Percentiles rank a stretch among this genome's conserved stretches.
Evolutionary conservation across 2,797 vertebrate genomes (phyloP).

Genomic region (Sebastes umbrosus): DNA sequence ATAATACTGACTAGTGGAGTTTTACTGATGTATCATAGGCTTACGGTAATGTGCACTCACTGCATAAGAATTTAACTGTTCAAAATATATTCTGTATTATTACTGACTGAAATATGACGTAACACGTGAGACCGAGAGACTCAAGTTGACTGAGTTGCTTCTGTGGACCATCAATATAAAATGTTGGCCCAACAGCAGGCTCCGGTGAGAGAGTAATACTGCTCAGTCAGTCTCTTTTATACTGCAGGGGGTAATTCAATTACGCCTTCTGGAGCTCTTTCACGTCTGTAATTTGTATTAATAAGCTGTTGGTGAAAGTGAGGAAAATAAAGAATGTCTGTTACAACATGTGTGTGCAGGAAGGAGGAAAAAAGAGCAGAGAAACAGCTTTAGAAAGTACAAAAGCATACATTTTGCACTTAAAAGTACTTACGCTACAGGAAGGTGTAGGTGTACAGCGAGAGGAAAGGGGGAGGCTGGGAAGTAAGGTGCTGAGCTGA

Average conservation of each 20-base stretch:
- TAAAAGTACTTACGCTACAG: slow-evolving; percentile 32
- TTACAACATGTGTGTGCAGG: slow-evolving; percentile 27
- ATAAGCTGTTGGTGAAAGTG: slow-evolving; percentile 55
- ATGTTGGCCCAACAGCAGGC: slow-evolving; percentile 17
- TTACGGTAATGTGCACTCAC: not conserved
- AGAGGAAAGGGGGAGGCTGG: slow-evolving; percentile 30
- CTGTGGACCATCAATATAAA: slow-evolving; percentile 21
- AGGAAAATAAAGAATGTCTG: slow-evolving; percentile 52
- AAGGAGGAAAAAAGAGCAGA: not conserved
- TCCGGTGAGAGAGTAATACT: slow-evolving; percentile 23
- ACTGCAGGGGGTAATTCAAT: slow-evolving; percentile 44
- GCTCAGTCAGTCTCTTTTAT: slow-evolving; percentile 28
- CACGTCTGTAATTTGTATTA: slow-evolving; percentile 50
- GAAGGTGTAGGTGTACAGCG: slow-evolving; percentile 57
- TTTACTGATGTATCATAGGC: not conserved
- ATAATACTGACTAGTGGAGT: not conserved
- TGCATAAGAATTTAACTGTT: not conserved
- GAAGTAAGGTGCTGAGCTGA: slow-evolving; percentile 47
- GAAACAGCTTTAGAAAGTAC: not conserved
- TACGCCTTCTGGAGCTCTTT: slow-evolving; percentile 37
- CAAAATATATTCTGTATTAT: slow-evolving; percentile 1
- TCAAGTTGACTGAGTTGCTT: slow-evolving; percentile 9
- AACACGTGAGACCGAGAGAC: not conserved
- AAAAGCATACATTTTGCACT: slow-evolving; percentile 14
- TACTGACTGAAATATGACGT: slow-evolving; percentile 3